Evolutionary conservation across 1,140 invertebrate species (phyloP), one percentile per base, ranked within the genome.

Genomic region (Phenacoccus solenopsis): DNA sequence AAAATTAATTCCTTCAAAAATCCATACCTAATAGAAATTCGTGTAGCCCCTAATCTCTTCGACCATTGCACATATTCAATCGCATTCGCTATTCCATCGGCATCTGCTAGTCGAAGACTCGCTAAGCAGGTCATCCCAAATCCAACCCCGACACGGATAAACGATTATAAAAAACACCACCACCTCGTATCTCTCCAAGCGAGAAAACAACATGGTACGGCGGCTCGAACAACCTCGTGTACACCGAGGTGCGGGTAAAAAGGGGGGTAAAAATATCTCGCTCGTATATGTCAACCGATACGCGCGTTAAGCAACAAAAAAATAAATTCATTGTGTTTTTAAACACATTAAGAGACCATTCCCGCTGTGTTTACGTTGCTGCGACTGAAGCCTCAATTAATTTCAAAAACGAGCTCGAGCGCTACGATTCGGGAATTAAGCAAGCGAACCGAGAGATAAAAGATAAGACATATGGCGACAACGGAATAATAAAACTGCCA

Each of bases 391-490:
- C 59, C 5, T 64, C 59, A 64, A 64, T 64, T 64, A 64, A 64
- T 64, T 64, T 64, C 7, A 9, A 13, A 32, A 32, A 32, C 30
- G 56, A 38, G n/a, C 9, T 38, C 9, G 32, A 59, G 20, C 56
- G 20, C 21, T 59, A 9, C 20, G 4, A 20, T 5, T 20, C 16
- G 16, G 56, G 16, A 16, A 59, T 16, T 22, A 59, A 59, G 4
- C 4, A 16, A 59, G 7, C 4, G 56, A 20, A 59, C 21, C 16
- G 21, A 59, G 25, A 64, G 59, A 64, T 64, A 24, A 27, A 64
- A 64, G 59, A 64, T 64, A 64, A 64, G 59, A 64, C 59, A 64
- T 64, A 64, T 24, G 59, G 59, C 59, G 59, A 64, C 59, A 64
- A 24, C 25, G 25, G 21, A 25, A 64, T 64, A 64, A 64, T 64